Evolutionary conservation across 2,113 vertebrate species (phyloP).

Genomic region (Tylochromis polylepis): DNA sequence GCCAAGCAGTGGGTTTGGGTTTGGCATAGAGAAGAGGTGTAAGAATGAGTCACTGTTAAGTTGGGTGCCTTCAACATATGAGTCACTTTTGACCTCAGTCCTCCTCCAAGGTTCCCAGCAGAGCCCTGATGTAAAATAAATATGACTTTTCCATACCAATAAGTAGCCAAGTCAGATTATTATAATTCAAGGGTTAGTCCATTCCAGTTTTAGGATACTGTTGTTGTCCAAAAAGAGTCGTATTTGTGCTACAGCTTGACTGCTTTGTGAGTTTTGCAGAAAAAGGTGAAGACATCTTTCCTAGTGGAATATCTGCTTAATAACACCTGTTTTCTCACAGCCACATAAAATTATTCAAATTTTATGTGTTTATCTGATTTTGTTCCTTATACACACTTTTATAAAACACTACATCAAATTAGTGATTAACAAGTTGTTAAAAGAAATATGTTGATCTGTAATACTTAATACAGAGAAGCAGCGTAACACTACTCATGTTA

Average conservation of each 20-base stretch:
- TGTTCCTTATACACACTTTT: background rate
- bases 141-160: constrained; percentile 9
- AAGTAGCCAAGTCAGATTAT: background rate
- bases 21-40: constrained; percentile 9
- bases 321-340: background rate
- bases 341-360: background rate
- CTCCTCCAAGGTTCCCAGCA: constrained; percentile 23
- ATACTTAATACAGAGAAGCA: no score
- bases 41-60: background rate
- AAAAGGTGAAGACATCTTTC: background rate
- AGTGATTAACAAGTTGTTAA: background rate
- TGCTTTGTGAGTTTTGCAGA: background rate
- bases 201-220: background rate
- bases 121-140: background rate
- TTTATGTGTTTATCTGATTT: background rate
- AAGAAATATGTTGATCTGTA: background rate
- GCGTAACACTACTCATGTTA: background rate
- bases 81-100: constrained; percentile 18
- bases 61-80: background rate
- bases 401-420: background rate
- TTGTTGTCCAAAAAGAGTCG: background rate
- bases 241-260: background rate
- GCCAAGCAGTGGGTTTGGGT: constrained; percentile 19
- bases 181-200: background rate
- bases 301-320: background rate